phyloP scores from a whole-genome alignment of 2,888 invertebrate genomes.

The Furcula furcula region DNA sequence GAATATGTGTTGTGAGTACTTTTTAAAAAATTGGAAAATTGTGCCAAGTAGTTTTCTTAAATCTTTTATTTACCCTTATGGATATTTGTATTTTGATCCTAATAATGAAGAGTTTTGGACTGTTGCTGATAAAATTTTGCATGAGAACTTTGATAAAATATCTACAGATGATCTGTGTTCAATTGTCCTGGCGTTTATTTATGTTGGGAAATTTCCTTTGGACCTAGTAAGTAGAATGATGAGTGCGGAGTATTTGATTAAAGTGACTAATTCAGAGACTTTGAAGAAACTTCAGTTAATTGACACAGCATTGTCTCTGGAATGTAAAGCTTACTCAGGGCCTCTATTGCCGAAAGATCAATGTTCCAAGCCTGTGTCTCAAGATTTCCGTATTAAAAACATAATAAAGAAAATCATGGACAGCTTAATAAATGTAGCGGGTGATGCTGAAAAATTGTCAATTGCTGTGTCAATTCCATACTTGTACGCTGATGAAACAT shows the following conservation, averaged over 20 bases:
- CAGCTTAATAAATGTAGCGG: conserved; percentile 63
- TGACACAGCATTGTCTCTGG: conserved; percentile 84
- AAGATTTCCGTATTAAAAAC: conserved; percentile 78
- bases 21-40: conserved; percentile 64
- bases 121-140: conserved; percentile 74
- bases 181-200: conserved; percentile 84
- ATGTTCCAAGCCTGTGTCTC: conserved; percentile 69
- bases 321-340: conserved; percentile 81
- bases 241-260: conserved; percentile 82
- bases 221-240: conserved; percentile 83
- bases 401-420: conserved; percentile 69
- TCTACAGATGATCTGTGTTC: conserved; percentile 80
- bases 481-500: conserved; percentile 80
- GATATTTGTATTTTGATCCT: conserved; percentile 82
- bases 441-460: conserved; percentile 70
- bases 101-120: conserved; percentile 80
- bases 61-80: conserved; percentile 82
- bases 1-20: conserved; percentile 80
- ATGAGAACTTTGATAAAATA: conserved; percentile 80
- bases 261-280: conserved; percentile 66
- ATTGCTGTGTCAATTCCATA: conserved; percentile 76
- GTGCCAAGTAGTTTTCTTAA: conserved; percentile 80
- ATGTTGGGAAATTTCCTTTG: conserved; percentile 82
- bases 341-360: conserved; percentile 81
- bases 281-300: conserved; percentile 82